Evolutionary conservation across 1,140 invertebrate species (phyloP).

Genomic region (Drosophila sp.): DNA sequence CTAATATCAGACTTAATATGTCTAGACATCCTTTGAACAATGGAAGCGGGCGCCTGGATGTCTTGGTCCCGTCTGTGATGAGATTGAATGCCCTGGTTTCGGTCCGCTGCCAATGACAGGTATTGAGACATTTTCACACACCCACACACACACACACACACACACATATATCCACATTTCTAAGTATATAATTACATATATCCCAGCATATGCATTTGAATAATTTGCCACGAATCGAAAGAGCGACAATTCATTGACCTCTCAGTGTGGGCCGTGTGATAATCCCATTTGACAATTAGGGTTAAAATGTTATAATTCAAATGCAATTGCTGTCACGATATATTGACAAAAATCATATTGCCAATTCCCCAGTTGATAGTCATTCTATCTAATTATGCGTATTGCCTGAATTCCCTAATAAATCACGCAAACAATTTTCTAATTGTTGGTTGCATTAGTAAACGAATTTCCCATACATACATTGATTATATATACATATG

Average conservation of each 20-base stretch:
- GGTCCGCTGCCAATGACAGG: conserved; percentile 8
- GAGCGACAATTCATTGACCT: not conserved
- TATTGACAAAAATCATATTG: conserved; percentile 40
- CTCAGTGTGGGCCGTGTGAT: not conserved
- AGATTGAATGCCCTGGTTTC: not conserved
- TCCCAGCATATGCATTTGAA: not conserved
- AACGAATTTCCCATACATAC: conserved; percentile 20
- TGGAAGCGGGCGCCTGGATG: not conserved
- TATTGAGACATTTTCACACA: not conserved
- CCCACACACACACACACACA: not conserved
- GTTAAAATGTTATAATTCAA: not conserved
- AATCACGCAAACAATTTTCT: conserved; percentile 48
- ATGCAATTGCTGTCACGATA: not conserved
- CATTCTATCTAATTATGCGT: conserved; percentile 49
- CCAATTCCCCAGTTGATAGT: conserved; percentile 29
- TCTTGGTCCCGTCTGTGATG: conserved; percentile 2
- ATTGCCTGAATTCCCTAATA: conserved; percentile 33
- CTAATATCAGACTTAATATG: conserved; percentile 12
- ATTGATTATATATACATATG: conserved; percentile 18
- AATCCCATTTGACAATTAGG: not conserved
- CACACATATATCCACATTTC: not conserved
- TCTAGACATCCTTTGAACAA: conserved; percentile 25
- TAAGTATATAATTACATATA: not conserved
- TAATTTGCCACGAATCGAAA: not conserved
- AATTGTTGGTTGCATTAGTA: conserved; percentile 64